Evolutionary conservation across 2,797 vertebrate genomes (phyloP).

Genomic region (Siniperca obscura): DNA sequence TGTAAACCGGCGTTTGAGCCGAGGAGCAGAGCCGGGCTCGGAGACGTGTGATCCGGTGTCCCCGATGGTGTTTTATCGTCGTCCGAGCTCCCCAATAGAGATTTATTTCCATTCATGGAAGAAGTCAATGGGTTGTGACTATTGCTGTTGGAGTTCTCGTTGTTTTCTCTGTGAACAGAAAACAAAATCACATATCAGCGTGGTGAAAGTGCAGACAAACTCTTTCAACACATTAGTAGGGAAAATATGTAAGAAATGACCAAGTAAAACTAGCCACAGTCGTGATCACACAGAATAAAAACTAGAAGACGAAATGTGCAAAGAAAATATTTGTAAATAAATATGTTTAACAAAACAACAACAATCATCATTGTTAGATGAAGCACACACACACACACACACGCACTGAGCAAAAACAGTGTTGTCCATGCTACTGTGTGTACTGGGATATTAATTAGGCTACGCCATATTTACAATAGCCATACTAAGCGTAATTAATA

Average conservation of each 20-base stretch:
- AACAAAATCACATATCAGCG: slow-evolving; percentile 11
- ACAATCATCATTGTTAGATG: neutral
- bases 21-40: slow-evolving; percentile 93
- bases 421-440: neutral
- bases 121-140: slow-evolving; percentile 95
- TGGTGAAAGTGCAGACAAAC: neutral
- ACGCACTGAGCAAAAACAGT: neutral
- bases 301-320: neutral
- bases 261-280: neutral
- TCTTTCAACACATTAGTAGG: neutral
- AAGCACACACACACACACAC: slow-evolving; percentile 1
- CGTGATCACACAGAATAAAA: neutral
- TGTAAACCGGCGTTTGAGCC: slow-evolving; percentile 90
- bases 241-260: neutral
- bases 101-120: slow-evolving; percentile 98
- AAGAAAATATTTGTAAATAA: neutral
- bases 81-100: slow-evolving; percentile 97
- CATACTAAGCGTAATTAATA: slow-evolving; percentile 6
- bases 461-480: slow-evolving; percentile 19
- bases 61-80: slow-evolving; percentile 98
- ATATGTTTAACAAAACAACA: neutral
- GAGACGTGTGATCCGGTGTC: slow-evolving; percentile 95
- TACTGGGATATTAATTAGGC: slow-evolving; percentile 1
- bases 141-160: slow-evolving; percentile 97
- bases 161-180: slow-evolving; percentile 92